Conservation (phyloP, 2,888 invertebrate genomes). For the Acronicta alni region DNA sequence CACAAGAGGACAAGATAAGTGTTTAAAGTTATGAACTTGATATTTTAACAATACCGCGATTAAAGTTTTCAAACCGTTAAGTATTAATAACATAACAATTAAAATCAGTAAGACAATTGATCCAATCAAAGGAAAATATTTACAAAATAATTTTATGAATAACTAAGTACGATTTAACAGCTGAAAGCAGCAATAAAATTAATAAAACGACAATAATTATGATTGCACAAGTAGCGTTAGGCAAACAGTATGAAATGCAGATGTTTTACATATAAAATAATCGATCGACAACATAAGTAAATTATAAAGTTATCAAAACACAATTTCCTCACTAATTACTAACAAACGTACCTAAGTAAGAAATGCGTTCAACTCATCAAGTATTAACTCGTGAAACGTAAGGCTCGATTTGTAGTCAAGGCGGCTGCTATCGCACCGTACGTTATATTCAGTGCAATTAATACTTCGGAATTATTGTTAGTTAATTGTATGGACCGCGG, state of each 20-base stretch:
- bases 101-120: conserved; percentile 2
- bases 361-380: conserved; percentile 62
- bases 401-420: conserved; percentile 50
- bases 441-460: conserved; percentile 54
- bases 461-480: conserved; percentile 46
- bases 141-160: not conserved
- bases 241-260: conserved; percentile 14
- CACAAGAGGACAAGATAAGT: conserved; percentile 13
- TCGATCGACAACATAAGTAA: conserved; percentile 15
- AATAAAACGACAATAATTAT: conserved; percentile 8
- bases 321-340: conserved; percentile 43
- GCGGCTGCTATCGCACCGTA: conserved; percentile 52
- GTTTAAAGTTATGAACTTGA: conserved; percentile 34
- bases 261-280: conserved; percentile 1
- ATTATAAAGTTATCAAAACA: conserved; percentile 35
- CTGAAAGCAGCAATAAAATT: conserved; percentile 1
- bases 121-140: conserved; percentile 11
- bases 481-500: conserved; percentile 28
- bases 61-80: conserved; percentile 9
- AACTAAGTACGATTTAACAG: conserved; percentile 1
- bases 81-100: conserved; percentile 10
- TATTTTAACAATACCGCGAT: conserved; percentile 8
- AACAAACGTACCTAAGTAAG: conserved; percentile 52
- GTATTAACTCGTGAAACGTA: conserved; percentile 56
- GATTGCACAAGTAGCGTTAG: conserved; percentile 8